Evolutionary conservation across 2,888 invertebrate genomes (phyloP), one percentile per base, ranked within the genome.

Genomic region (Fabriciana adippe): DNA sequence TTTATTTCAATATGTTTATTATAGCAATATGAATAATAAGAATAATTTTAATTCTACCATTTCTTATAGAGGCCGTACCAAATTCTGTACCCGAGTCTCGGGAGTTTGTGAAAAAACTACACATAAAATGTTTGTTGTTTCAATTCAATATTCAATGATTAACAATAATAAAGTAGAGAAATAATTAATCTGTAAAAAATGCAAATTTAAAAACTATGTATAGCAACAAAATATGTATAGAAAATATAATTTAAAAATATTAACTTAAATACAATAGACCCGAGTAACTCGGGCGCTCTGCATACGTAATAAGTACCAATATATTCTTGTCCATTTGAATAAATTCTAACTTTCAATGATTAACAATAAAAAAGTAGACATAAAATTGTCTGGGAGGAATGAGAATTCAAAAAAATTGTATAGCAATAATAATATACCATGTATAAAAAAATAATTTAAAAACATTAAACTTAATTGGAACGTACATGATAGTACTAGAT

Each of bases 221-320:
- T 21, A 21, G 21, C 35, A 35, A 35, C 8, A 35, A 35, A 21
- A 18, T 31, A 35, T 48, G 18, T 26, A 59, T n/a, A 26, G 3
- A 26, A 59, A 55, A 55, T 48, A 26, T 31, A 3, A 18, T 35
- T 53, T 53, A 62, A 41, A 62, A 53, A 53, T 1, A 5, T 18
- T 3, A 51, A 6, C 6, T 21, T 41, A 41, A 41, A 51, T 62
- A 11, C 21, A 63, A 63, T 45, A 26, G 53, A 54, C n/a, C 15
- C 41, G 51, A 35, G 11, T 41, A 11, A 8, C 35, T 41, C 35
- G 35, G 11, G 2, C 11, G 35, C 6, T 6, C 35, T 35, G 6
- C 31, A 35, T 6, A 35, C 6, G 35, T 35, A 31, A 35, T 6
- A 6, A 35, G 11, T 41, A 41, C 11, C 8, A 8, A 41, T 41